phyloP scores from a whole-genome alignment of 92 coral and sea anemone genomes.

The Plumapathes pennacea region DNA sequence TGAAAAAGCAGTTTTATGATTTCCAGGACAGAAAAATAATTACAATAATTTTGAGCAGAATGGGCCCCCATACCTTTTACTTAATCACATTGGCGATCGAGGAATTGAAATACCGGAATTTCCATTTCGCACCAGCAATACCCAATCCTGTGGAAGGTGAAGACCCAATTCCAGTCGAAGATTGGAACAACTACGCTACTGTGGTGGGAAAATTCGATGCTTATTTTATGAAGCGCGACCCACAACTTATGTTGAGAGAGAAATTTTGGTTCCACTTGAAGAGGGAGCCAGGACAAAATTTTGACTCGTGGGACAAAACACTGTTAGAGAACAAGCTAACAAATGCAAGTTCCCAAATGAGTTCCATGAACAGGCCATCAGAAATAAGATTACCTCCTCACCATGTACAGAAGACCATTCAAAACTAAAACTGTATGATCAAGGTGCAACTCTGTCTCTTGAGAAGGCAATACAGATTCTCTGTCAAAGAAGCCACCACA shows the following conservation, averaged over 20 bases:
- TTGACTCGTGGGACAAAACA: conserved; percentile 54
- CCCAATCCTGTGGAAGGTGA: neutral
- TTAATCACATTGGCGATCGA: neutral
- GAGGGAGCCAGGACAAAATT: conserved; percentile 50
- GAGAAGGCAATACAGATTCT: conserved; percentile 43
- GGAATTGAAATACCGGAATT: neutral
- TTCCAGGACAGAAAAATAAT: no score
- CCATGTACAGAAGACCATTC: conserved; percentile 26
- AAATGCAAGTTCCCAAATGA: conserved; percentile 51
- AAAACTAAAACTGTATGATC: conserved; percentile 22
- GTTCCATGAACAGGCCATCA: conserved; percentile 37
- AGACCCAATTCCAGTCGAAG: conserved; percentile 2
- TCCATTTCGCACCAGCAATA: neutral
- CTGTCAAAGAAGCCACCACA: conserved; percentile 38
- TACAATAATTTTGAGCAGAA: no score
- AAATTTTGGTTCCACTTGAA: conserved; percentile 18
- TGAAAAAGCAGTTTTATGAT: no score
- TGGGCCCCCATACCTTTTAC: neutral
- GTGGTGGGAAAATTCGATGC: conserved; percentile 6
- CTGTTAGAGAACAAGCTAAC: conserved; percentile 48
- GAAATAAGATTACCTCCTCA: conserved; percentile 8
- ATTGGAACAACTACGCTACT: conserved; percentile 1
- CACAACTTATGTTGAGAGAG: conserved; percentile 22
- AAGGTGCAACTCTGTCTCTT: conserved; percentile 21
- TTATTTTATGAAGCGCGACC: conserved; percentile 18